phyloP scores from a whole-genome alignment of 2,888 invertebrate species.

The Empis stercorea region DNA sequence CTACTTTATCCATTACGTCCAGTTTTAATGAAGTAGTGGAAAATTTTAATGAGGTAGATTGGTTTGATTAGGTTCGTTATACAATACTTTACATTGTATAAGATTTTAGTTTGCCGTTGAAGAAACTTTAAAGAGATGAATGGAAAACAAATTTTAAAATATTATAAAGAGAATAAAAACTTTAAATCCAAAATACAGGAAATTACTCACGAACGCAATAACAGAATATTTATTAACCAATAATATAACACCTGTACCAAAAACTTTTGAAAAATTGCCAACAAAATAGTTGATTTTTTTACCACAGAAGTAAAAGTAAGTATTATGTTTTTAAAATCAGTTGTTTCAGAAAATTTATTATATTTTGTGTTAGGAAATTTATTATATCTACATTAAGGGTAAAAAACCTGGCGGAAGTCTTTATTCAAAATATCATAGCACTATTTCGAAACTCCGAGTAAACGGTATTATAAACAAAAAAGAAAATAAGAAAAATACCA shows the following conservation, averaged over 20 bases:
- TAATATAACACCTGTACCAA: not conserved
- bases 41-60: conserved; percentile 3
- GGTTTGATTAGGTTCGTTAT: not conserved
- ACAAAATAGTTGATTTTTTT: not conserved
- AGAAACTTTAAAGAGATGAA: conserved; percentile 1
- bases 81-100: not conserved
- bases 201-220: not conserved
- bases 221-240: conserved; percentile 1
- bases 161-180: not conserved
- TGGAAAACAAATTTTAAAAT: not conserved
- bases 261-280: conserved; percentile 1
- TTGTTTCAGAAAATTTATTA: too few species aligned
- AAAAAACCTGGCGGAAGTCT: not conserved
- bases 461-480: not conserved
- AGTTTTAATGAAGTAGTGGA: conserved; percentile 1
- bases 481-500: too few species aligned
- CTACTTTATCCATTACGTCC: not conserved
- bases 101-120: not conserved
- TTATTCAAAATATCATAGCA: not conserved
- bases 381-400: not conserved
- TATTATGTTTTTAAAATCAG: too few species aligned
- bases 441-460: not conserved
- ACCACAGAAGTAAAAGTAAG: conserved; percentile 1
- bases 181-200: not conserved
- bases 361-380: not conserved